Evolutionary conservation across 2,888 invertebrate species (phyloP).

Genomic region (Diachrysia chrysitis): DNA sequence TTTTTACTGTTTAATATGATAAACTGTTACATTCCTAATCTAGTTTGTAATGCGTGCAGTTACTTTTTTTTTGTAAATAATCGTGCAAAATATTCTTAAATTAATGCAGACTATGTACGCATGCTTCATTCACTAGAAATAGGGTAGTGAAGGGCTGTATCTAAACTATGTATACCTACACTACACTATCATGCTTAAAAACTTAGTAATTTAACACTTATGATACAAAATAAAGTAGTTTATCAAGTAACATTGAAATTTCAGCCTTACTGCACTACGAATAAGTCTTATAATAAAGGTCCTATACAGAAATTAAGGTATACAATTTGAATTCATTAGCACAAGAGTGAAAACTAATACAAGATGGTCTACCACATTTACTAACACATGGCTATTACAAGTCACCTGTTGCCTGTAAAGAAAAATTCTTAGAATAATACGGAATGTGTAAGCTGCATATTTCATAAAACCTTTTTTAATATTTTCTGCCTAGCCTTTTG

Average conservation of each 20-base stretch:
- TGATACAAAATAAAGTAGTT: too few relatives aligned
- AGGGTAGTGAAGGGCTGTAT: neutral
- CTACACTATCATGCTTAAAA: neutral
- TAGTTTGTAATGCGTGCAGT: neutral
- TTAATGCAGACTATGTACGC: conserved; percentile 2
- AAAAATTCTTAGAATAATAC: neutral
- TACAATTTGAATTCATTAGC: neutral
- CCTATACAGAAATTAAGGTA: too few relatives aligned
- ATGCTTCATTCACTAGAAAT: conserved; percentile 5
- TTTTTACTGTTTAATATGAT: too few relatives aligned
- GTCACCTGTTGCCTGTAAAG: neutral
- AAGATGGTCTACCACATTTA: too few relatives aligned
- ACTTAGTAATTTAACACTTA: neutral
- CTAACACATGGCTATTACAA: neutral
- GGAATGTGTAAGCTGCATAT: neutral
- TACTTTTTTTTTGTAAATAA: neutral
- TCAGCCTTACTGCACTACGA: too few relatives aligned
- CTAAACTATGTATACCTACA: neutral
- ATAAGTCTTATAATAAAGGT: too few relatives aligned
- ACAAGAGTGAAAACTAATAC: neutral
- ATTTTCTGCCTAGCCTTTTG: too few relatives aligned
- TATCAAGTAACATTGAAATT: neutral
- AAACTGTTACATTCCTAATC: neutral
- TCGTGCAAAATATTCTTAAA: neutral
- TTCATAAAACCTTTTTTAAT: neutral